Evolutionary conservation across 2,797 vertebrate species (phyloP).

Genomic region (Sebastes nivosus): DNA sequence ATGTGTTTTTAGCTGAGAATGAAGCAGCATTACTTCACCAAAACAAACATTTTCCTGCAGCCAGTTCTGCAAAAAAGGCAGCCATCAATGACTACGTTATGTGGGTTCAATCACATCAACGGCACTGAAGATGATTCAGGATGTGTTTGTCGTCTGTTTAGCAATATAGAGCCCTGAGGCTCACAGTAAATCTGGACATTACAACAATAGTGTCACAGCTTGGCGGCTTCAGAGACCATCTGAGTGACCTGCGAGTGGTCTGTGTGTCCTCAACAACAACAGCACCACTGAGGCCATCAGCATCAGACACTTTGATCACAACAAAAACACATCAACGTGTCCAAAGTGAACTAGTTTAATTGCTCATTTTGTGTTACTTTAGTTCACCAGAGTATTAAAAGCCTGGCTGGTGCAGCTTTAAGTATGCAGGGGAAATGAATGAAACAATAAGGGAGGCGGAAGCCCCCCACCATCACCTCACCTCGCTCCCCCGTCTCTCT

Average conservation of each 20-base stretch:
- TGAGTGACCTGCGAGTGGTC: conserved; percentile 12
- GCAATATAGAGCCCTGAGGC: conserved; percentile 1
- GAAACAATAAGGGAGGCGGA: background rate
- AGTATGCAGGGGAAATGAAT: background rate
- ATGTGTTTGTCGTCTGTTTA: background rate
- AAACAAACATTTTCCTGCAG: background rate
- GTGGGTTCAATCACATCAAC: conserved; percentile 20
- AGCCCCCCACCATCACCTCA: background rate
- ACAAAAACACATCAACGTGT: background rate
- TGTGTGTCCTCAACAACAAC: too few species aligned
- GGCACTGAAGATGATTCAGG: conserved; percentile 18
- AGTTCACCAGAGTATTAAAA: background rate
- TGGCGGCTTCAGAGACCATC: conserved; percentile 34
- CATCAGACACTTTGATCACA: background rate
- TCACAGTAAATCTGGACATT: conserved; percentile 22
- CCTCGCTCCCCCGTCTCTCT: background rate
- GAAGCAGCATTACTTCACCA: background rate
- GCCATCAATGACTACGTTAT: conserved; percentile 15
- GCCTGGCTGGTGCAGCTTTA: background rate
- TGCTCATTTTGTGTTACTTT: background rate
- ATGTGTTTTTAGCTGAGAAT: background rate
- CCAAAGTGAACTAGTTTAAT: background rate
- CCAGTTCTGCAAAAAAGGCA: background rate
- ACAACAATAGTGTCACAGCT: conserved; percentile 26
- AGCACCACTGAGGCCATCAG: background rate